Evolutionary conservation across 2,113 vertebrate genomes (phyloP).

Genomic region (Piprites chloris): DNA sequence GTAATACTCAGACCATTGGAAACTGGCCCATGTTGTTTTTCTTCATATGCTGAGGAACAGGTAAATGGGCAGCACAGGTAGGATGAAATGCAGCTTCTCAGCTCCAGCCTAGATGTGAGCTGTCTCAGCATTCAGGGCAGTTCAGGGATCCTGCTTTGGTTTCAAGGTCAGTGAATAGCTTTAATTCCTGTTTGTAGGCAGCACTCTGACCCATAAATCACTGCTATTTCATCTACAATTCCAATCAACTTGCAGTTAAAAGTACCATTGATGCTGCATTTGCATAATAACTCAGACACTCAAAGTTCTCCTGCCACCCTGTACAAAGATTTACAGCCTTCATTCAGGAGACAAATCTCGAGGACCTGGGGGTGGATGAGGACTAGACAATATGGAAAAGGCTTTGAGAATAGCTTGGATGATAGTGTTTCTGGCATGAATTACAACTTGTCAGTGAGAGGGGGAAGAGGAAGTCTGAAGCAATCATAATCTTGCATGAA

Average conservation of each 20-base stretch:
- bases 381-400: neutral
- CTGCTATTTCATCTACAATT: neutral
- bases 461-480: neutral
- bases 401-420: conserved; percentile 4
- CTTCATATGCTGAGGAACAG: neutral
- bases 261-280: neutral
- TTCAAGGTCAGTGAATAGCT: neutral
- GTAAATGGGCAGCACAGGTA: neutral
- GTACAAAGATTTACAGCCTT: conserved; percentile 11
- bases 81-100: neutral
- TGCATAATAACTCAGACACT: neutral
- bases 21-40: neutral
- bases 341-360: neutral
- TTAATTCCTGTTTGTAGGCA: neutral
- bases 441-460: conserved; percentile 2
- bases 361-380: neutral
- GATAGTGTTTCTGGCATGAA: neutral
- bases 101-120: neutral
- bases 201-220: neutral
- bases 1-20: neutral
- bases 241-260: conserved; percentile 2
- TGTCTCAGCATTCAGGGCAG: neutral
- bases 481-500: neutral
- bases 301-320: neutral
- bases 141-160: neutral